Conservation (phyloP, 2,888 invertebrate genomes). For the Tetragnatha montana region DNA sequence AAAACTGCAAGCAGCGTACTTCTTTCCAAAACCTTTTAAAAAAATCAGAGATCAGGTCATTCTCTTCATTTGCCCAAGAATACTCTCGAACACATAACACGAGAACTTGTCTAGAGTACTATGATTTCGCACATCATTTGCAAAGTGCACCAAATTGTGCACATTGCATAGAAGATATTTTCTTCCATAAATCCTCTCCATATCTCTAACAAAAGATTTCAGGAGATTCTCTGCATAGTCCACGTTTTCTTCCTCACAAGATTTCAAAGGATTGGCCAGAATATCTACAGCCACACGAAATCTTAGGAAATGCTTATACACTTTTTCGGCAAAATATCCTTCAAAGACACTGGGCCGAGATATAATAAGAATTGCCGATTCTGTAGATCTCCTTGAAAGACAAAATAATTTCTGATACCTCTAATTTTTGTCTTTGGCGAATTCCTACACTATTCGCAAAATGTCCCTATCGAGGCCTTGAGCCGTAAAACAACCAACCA, state of each 20-base stretch:
- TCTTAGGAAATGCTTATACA: conserved; percentile 73
- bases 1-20: no score
- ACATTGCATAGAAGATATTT: no score
- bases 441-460: conserved; percentile 72
- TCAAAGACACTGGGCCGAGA: conserved; percentile 73
- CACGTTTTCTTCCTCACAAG: conserved; percentile 22
- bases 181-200: no score
- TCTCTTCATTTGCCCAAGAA: no score
- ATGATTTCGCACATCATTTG: no score
- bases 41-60: no score
- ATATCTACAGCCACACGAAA: conserved; percentile 72
- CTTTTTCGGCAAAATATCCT: conserved; percentile 63
- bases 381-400: conserved; percentile 74
- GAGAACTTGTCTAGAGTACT: no score
- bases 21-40: no score
- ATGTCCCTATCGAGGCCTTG: not conserved
- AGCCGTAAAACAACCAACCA: not conserved
- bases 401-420: conserved; percentile 73
- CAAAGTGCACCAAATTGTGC: no score
- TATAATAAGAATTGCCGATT: conserved; percentile 74
- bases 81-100: no score
- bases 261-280: conserved; percentile 29
- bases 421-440: conserved; percentile 73
- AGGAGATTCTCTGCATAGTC: no score
- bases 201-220: no score